Percentiles rank a stretch among this genome's conserved stretches.
phyloP scores from a whole-genome alignment of 2,797 vertebrate species.

The Catamblyrhynchus diadema region DNA sequence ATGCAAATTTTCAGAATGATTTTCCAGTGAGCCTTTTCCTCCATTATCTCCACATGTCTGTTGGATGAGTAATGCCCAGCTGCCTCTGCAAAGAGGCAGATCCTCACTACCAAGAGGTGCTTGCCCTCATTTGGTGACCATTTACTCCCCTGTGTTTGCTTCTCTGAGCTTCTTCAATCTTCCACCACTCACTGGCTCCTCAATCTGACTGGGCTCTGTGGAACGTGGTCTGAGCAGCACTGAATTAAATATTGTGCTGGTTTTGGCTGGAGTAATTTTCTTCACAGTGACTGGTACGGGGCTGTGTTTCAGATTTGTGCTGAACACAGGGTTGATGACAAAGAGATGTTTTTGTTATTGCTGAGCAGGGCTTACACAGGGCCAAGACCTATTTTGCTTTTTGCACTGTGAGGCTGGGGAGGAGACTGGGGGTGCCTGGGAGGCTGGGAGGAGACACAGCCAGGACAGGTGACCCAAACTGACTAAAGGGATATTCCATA shows the following conservation, averaged over 20 bases:
- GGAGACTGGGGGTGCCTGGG: background rate
- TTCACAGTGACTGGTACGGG: background rate
- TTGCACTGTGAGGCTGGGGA: rapidly evolving
- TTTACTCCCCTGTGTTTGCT: background rate
- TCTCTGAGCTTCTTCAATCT: background rate
- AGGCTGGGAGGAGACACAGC: background rate
- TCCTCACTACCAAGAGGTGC: background rate
- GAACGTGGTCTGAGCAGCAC: rapidly evolving
- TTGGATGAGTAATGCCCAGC: background rate
- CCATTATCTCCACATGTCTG: background rate
- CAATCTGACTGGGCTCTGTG: background rate
- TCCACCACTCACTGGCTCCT: background rate
- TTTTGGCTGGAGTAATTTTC: background rate
- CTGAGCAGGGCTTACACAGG: background rate
- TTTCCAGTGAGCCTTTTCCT: background rate
- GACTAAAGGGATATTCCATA: background rate
- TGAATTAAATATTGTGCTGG: background rate
- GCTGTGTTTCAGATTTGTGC: background rate
- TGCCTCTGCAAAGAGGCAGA: background rate
- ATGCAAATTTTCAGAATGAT: background rate
- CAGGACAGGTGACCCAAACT: background rate
- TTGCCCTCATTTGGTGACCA: background rate
- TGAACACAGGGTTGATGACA: background rate
- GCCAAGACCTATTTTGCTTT: background rate
- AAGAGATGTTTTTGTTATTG: background rate